Evolutionary conservation across 2,888 invertebrate genomes (phyloP), one percentile per base, ranked within the genome.

Genomic region (Drosophila formosana): DNA sequence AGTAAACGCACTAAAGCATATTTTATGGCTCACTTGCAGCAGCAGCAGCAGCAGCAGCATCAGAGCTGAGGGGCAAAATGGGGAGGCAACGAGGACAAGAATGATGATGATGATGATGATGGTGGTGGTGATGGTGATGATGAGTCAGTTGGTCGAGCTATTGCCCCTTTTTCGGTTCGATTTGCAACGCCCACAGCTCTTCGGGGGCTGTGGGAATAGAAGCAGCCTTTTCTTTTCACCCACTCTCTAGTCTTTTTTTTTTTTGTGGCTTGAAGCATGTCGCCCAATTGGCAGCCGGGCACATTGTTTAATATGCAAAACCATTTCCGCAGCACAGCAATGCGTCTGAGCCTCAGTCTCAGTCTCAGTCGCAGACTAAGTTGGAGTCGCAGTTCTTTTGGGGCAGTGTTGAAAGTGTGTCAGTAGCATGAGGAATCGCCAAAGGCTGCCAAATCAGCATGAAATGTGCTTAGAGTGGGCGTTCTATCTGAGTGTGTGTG

Each of bases 261-360:
- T 26, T 66, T 47, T 30, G 49, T 37, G 43, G 64, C 72, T 71
- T 46, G 30, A 41, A 62, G 73, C 72, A 75, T 88, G 83, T 83
- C 87, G 89, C 89, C 78, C 84, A 78, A 89, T 88, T 88, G 84
- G 76, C 86, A 78, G 76, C 68, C 76, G 52, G 71, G 78, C 83
- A 89, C 83, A 86, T 88, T 89, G 89, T 89, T 87, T 88, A 87
- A 88, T 87, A 87, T 87, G 87, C 87, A 87, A 87, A 87, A 88
- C 87, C 89, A 87, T 89, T 89, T 87, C 87, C 89, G 83, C 75
- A 71, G 63, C 79, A 85, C 78, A 63, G 71, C 82, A 69, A 73
- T 77, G 75, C 66, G 80, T 69, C 72, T 63, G 41, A 39, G 56
- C 32, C 43, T 30, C 50, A 45, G 32, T 39, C 50, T 30, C 30